Percentiles rank a stretch among this genome's conserved stretches.
Conservation (phyloP, 2,797 vertebrate genomes). For the Pteropus rufus region DNA sequence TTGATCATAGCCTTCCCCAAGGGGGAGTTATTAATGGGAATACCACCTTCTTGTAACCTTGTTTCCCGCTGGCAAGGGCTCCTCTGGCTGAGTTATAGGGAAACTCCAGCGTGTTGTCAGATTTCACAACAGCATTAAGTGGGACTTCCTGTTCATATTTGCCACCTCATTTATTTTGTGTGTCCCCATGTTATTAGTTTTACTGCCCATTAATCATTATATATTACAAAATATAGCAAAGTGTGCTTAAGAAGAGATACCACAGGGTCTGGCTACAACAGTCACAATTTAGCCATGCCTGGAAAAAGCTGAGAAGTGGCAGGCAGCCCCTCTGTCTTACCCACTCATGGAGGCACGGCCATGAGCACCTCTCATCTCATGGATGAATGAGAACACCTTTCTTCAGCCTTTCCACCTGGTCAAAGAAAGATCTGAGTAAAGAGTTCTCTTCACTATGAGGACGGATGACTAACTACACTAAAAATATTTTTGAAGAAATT, state of each 20-base stretch:
- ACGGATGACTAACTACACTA: not conserved
- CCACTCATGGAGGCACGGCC: not conserved
- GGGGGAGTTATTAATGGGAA: constrained; percentile 60
- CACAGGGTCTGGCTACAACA: not conserved
- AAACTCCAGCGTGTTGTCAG: constrained; percentile 56
- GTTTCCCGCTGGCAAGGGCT: constrained; percentile 42
- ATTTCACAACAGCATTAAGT: constrained; percentile 71
- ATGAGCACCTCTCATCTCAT: not conserved
- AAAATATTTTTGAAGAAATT: not conserved
- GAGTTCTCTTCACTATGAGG: not conserved
- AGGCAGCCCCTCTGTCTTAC: not conserved
- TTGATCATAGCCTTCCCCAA: not conserved
- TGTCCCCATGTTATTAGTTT: constrained; percentile 67
- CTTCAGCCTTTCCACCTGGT: not conserved
- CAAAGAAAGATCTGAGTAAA: not conserved
- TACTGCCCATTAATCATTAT: constrained; percentile 69
- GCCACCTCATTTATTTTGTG: constrained; percentile 73
- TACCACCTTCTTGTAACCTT: constrained; percentile 59
- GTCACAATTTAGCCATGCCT: not conserved
- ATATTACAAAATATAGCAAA: constrained; percentile 46
- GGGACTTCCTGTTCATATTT: constrained; percentile 69
- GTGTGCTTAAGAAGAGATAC: constrained; percentile 30
- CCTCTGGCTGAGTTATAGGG: constrained; percentile 58
- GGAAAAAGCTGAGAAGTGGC: not conserved
- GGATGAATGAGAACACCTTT: not conserved